These are phyloP conservation scores for Amiota mariae DNA, from an alignment of 2,888 invertebrate species.

Conservation along the genomic window DNA sequence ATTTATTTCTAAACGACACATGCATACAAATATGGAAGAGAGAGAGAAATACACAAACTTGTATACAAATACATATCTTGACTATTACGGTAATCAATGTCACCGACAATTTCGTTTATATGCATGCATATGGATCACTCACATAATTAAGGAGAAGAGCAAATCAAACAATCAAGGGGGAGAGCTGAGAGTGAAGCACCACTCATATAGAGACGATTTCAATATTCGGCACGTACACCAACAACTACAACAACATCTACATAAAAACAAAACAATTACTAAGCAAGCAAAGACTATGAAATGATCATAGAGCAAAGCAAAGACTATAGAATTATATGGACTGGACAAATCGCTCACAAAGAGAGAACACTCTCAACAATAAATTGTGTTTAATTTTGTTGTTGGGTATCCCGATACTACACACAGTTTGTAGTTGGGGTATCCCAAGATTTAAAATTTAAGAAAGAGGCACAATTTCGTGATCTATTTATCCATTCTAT, in stretches of 20 bases:
- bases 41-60: slow-evolving; percentile 24
- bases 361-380: too few species aligned
- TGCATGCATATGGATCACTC: slow-evolving; percentile 34
- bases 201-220: background rate
- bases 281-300: too few species aligned
- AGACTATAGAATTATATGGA: too few species aligned
- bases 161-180: background rate
- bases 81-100: slow-evolving; percentile 67
- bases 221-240: background rate
- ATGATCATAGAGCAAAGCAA: too few species aligned
- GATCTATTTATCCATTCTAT: too few species aligned
- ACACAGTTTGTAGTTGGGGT: too few species aligned
- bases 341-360: too few species aligned
- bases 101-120: slow-evolving; percentile 60
- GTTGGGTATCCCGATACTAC: too few species aligned
- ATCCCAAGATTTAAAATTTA: too few species aligned
- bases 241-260: background rate
- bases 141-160: background rate
- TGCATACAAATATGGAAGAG: background rate
- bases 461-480: too few species aligned
- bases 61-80: slow-evolving; percentile 44
- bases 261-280: background rate
- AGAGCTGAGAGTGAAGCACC: background rate
- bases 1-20: background rate
- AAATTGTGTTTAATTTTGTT: too few species aligned